These are phyloP conservation scores for Ammodytes dubius DNA, from an alignment of 2,113 vertebrate genomes.

Conservation along the genomic window DNA sequence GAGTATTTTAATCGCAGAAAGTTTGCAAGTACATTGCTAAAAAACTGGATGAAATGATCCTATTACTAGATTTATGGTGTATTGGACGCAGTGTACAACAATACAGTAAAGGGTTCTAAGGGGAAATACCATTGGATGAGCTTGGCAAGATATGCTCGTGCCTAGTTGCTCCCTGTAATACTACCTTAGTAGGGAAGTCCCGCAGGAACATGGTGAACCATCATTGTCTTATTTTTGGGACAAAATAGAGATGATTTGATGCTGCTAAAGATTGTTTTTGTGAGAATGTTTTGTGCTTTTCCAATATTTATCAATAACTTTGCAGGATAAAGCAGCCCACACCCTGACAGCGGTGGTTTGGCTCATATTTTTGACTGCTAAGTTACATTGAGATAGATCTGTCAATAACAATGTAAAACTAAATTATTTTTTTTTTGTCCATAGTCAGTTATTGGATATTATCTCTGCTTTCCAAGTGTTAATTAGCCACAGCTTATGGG, in stretches of 20 bases:
- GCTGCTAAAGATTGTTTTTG: not conserved
- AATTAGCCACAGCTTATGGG: conserved; percentile 11
- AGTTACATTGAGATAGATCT: not conserved
- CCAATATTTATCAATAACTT: conserved; percentile 20
- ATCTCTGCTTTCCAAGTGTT: not conserved
- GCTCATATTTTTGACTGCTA: not conserved
- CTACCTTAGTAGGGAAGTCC: not conserved
- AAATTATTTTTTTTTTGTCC: not conserved
- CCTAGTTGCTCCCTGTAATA: not conserved
- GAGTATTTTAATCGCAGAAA: not conserved
- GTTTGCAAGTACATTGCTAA: not conserved
- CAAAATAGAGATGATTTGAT: conserved; percentile 3
- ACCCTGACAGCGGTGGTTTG: not conserved
- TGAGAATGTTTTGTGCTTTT: not conserved
- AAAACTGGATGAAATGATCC: not conserved
- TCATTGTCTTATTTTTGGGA: conserved; percentile 12
- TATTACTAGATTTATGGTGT: not conserved
- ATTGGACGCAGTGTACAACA: not conserved
- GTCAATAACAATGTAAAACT: not conserved
- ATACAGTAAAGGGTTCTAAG: not conserved
- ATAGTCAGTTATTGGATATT: conserved; percentile 10
- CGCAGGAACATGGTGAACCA: not conserved
- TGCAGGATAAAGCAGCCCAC: not conserved
- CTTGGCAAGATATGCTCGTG: not conserved
- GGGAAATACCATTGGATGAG: not conserved